Base-by-base conservation (phyloP, 1,140 invertebrate species). In the Campodea augens region DNA sequence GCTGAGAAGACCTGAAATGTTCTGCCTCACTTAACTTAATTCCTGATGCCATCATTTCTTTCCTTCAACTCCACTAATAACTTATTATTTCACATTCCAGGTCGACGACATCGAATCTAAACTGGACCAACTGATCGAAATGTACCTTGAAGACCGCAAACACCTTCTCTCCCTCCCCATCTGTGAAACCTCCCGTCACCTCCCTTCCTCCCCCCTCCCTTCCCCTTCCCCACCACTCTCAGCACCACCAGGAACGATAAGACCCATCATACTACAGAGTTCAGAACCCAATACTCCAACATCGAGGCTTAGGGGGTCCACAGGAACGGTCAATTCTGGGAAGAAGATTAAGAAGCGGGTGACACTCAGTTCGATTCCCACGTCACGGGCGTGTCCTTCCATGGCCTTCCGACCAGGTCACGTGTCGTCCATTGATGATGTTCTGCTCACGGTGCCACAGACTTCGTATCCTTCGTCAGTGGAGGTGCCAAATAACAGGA, bases 21-120 rank as follows among this genome's bases (percentile, higher is more conserved):
- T n/a, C n/a, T 13, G n/a, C 10, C 20, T 19, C 4, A n/a, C 25
- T 47, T 12, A 5, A 25, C 1, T 25, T 24, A 21, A 23, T 7
- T 23, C 25, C 25, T 32, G 20, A 5, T 46, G 29, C 25, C 13
- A 22, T 18, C 23, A 12, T 37, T 46, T 18, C 15, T 18, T 41
- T 46, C 25, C n/a, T n/a, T n/a, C n/a, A n/a, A n/a, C n/a, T n/a
- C n/a, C n/a, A n/a, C n/a, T n/a, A n/a, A n/a, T 18, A 1, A 15
- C 27, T 21, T 43, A 25, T 36, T 13, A 52, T 50, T 42, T 40
- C 41, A 19, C 29, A 25, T 61, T 66, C 40, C 60, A 91, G 86
- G 83, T 91, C 55, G 87, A 90, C 59, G 86, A 91, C 60, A 88
- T 89, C 62, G 88, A 92, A 68, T 74, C 74, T 56, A 93, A 93